Conservation (phyloP, 2,113 vertebrate species). For the Morone chrysops region DNA sequence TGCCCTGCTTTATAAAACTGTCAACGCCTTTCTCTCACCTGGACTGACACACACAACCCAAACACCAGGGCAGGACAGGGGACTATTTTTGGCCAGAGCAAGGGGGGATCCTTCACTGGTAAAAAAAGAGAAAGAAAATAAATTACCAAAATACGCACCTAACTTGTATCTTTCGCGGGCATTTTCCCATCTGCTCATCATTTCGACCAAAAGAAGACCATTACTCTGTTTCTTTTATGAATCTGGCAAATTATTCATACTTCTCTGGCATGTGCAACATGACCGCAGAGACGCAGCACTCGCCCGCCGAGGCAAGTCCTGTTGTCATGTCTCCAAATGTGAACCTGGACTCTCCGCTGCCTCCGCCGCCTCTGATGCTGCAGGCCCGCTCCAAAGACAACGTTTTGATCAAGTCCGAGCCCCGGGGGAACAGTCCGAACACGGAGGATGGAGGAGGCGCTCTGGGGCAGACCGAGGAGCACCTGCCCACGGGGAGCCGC, state of each 20-base stretch:
- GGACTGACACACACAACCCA: conserved; percentile 71
- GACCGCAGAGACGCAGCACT: conserved; percentile 84
- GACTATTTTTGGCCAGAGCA: conserved; percentile 25
- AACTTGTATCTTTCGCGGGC: conserved; percentile 2
- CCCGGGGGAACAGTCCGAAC: conserved; percentile 77
- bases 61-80: conserved; percentile 40
- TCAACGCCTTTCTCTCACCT: conserved; percentile 83
- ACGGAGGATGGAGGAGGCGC: conserved; percentile 72
- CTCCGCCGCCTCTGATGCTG: conserved; percentile 73
- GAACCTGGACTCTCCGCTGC: conserved; percentile 82
- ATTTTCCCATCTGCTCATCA: background rate
- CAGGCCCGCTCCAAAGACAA: conserved; percentile 79
- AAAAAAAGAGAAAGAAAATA: background rate
- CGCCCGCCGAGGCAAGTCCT: conserved; percentile 84
- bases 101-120: background rate
- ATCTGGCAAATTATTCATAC: conserved; percentile 87
- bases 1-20: conserved; percentile 80
- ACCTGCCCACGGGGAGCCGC: conserved; percentile 86
- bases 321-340: conserved; percentile 82
- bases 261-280: conserved; percentile 88
- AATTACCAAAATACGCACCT: background rate
- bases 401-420: conserved; percentile 85
- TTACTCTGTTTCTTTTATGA: conserved; percentile 83
- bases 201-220: conserved; percentile 23
- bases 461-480: conserved; percentile 82